Percentiles rank a stretch among this genome's conserved stretches.
phyloP scores from a whole-genome alignment of 2,888 invertebrate genomes.

The Allophyes oxyacanthae region DNA sequence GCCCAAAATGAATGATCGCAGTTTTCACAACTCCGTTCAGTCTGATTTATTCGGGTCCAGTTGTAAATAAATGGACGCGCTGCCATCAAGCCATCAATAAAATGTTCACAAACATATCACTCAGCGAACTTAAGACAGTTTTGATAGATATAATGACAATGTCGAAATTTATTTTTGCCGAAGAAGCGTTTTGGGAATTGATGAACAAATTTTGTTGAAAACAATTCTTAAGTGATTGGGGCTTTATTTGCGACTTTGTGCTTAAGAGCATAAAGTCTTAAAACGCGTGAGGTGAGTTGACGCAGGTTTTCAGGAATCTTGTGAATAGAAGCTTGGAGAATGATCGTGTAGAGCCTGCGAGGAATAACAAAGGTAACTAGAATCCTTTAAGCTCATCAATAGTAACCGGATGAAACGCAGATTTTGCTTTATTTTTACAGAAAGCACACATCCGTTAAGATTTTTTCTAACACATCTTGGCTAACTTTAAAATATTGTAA shows the following conservation, averaged over 20 bases:
- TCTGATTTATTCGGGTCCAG: slow-evolving; percentile 77
- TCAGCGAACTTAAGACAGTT: slow-evolving; percentile 66
- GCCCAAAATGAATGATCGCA: slow-evolving; percentile 74
- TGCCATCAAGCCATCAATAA: slow-evolving; percentile 76
- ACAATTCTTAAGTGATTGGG: slow-evolving; percentile 36
- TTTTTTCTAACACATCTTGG: too few relatives aligned
- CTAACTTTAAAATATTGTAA: too few relatives aligned
- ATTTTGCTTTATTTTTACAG: background rate
- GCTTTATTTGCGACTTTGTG: slow-evolving; percentile 22
- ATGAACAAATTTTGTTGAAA: slow-evolving; percentile 47
- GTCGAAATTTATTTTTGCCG: slow-evolving; percentile 48
- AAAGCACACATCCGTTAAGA: too few relatives aligned
- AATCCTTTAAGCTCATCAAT: slow-evolving; percentile 57
- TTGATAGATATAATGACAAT: slow-evolving; percentile 58
- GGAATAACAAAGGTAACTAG: slow-evolving; percentile 37
- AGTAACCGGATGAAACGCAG: slow-evolving; percentile 1
- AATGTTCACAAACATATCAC: slow-evolving; percentile 73
- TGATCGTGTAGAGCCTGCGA: background rate
- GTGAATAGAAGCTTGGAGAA: too few relatives aligned
- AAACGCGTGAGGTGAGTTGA: slow-evolving; percentile 18
- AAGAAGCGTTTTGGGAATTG: slow-evolving; percentile 44
- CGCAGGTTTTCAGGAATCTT: slow-evolving; percentile 21
- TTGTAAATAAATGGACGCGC: slow-evolving; percentile 72
- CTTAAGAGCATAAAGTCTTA: slow-evolving; percentile 13
- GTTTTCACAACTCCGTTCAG: slow-evolving; percentile 69